A percentile compares a stretch with the other conserved stretches of the same genome.
Conservation (phyloP, 2,797 vertebrate species). For the Pseudochromis fuscus region DNA sequence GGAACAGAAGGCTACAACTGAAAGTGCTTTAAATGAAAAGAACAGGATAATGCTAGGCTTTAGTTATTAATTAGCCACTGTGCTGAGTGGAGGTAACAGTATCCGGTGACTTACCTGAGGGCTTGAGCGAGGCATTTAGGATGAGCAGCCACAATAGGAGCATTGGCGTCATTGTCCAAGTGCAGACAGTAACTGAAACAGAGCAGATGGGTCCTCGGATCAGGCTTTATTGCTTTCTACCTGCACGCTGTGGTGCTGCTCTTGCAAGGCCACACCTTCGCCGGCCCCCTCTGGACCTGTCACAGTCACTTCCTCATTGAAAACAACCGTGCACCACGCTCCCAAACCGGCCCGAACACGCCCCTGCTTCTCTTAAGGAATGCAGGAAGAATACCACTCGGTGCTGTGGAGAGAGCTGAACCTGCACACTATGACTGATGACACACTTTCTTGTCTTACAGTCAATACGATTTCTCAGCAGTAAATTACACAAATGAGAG, state of each 20-base stretch:
- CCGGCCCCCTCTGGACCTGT: slow-evolving; percentile 3
- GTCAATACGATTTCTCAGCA: too few relatives aligned
- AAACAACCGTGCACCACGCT: neutral
- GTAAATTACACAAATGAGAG: neutral
- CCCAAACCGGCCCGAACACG: slow-evolving; percentile 57
- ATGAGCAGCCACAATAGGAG: slow-evolving; percentile 78
- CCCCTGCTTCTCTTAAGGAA: slow-evolving; percentile 46
- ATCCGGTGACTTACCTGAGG: slow-evolving; percentile 80
- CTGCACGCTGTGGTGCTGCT: slow-evolving; percentile 27
- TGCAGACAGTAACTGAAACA: slow-evolving; percentile 60
- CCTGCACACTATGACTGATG: neutral
- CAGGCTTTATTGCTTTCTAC: slow-evolving; percentile 61
- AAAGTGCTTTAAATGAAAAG: slow-evolving; percentile 21
- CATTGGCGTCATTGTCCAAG: slow-evolving; percentile 67
- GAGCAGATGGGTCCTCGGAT: slow-evolving; percentile 25
- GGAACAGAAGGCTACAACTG: neutral
- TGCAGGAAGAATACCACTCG: slow-evolving; percentile 42
- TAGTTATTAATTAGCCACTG: slow-evolving; percentile 69
- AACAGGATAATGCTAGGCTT: slow-evolving; percentile 41
- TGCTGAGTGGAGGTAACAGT: slow-evolving; percentile 43
- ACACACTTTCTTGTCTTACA: neutral
- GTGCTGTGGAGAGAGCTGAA: neutral
- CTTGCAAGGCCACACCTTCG: slow-evolving; percentile 67
- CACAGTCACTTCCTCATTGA: slow-evolving; percentile 66
- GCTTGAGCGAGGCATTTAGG: slow-evolving; percentile 62